Percentiles rank a stretch among this genome's conserved stretches.
phyloP scores from a whole-genome alignment of 2,113 vertebrate species.

The Martes martes region DNA sequence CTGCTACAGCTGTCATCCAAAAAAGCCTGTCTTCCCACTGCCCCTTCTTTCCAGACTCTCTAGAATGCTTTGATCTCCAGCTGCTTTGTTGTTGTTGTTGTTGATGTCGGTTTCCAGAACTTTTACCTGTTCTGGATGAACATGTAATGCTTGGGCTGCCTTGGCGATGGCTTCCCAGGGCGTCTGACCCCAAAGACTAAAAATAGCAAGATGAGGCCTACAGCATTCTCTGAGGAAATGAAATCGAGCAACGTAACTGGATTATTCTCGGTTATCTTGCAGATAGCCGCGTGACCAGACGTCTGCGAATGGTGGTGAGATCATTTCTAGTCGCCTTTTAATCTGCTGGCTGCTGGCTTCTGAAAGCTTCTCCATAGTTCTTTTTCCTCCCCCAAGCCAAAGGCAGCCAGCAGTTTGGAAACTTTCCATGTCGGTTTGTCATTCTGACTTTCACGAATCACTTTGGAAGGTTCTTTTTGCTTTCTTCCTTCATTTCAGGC shows the following conservation, averaged over 20 bases:
- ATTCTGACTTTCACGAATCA: neutral
- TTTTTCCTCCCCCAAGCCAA: neutral
- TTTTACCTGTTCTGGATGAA: constrained; percentile 5
- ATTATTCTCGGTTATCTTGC: constrained; percentile 72
- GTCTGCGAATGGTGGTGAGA: constrained; percentile 58
- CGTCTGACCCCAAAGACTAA: neutral
- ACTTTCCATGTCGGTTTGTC: neutral
- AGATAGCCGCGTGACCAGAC: constrained; percentile 68
- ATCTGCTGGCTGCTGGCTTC: constrained; percentile 42
- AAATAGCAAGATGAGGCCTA: constrained; percentile 36
- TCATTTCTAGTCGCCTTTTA: constrained; percentile 48
- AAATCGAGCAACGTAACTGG: constrained; percentile 31
- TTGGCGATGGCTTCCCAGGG: neutral
- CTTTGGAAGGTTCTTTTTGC: neutral
- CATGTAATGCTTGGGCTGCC: neutral
- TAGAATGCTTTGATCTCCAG: neutral
- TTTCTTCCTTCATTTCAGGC: constrained; percentile 40
- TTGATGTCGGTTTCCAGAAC: neutral
- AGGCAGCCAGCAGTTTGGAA: constrained; percentile 16
- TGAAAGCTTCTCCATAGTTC: neutral
- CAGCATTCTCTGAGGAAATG: constrained; percentile 48
- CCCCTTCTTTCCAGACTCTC: neutral
- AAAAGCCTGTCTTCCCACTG: neutral
- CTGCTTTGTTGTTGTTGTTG: neutral
- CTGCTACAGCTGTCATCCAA: neutral